A percentile compares a stretch with the other conserved stretches of the same genome.
Conservation (phyloP, 2,888 invertebrate genomes). For the Conops quadrifasciatus region DNA sequence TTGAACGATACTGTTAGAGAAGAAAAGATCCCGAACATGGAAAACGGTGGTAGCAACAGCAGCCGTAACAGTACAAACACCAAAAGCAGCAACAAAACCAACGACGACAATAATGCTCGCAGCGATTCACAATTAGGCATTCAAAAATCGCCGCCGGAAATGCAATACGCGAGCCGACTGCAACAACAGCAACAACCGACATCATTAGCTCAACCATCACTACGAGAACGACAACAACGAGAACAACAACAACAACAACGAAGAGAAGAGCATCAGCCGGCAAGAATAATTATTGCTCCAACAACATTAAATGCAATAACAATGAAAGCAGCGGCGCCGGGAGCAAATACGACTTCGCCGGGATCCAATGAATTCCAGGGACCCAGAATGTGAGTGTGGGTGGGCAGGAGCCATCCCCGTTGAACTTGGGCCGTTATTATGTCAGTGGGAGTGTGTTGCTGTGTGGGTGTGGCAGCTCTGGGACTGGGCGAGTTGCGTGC, state of each 20-base stretch:
- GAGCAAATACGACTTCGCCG: constrained; percentile 9
- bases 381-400: constrained; percentile 61
- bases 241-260: constrained; percentile 50
- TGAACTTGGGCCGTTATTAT: too few species aligned
- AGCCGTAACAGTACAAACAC: neutral
- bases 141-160: constrained; percentile 53
- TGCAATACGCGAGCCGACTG: constrained; percentile 44
- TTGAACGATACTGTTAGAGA: too few species aligned
- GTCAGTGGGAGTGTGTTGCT: neutral
- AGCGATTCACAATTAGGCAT: constrained; percentile 59
- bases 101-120: constrained; percentile 36
- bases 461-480: neutral
- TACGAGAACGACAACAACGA: constrained; percentile 60
- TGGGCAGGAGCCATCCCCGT: too few species aligned
- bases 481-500: neutral
- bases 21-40: too few species aligned
- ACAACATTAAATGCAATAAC: constrained; percentile 59
- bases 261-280: constrained; percentile 35
- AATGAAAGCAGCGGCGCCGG: constrained; percentile 35
- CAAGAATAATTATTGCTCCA: constrained; percentile 48
- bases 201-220: constrained; percentile 59
- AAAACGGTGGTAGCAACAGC: constrained; percentile 28
- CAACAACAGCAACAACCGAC: constrained; percentile 44
- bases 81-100: constrained; percentile 36
- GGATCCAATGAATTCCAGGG: constrained; percentile 53